These are phyloP conservation scores for Melanophora roralis DNA, from an alignment of 2,888 invertebrate species.

Conservation along the genomic window DNA sequence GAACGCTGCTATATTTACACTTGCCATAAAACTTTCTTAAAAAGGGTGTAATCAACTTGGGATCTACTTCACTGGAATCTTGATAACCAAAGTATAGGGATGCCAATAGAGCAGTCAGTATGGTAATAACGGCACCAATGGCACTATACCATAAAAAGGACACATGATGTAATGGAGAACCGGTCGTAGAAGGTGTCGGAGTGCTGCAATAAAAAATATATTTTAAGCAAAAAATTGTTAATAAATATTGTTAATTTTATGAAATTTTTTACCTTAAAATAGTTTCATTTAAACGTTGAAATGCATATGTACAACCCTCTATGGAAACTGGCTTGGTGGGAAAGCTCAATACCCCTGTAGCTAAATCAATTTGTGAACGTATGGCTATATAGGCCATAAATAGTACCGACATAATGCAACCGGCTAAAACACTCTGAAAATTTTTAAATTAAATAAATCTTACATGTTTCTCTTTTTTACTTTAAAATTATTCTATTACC, in stretches of 20 bases:
- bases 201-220: background rate
- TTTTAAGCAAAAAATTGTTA: background rate
- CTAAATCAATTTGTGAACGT: constrained; percentile 83
- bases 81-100: constrained; percentile 79
- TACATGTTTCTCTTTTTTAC: background rate
- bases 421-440: constrained; percentile 82
- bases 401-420: constrained; percentile 81
- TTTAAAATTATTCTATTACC: constrained; percentile 71
- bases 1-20: constrained; percentile 63
- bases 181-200: background rate
- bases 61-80: constrained; percentile 79
- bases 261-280: constrained; percentile 63
- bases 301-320: constrained; percentile 67
- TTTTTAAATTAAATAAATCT: background rate
- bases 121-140: constrained; percentile 81
- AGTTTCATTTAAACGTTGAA: constrained; percentile 66
- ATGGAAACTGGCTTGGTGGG: constrained; percentile 67
- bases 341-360: constrained; percentile 79
- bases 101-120: constrained; percentile 80
- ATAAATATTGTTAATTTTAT: background rate
- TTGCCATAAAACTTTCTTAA: constrained; percentile 78
- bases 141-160: constrained; percentile 86
- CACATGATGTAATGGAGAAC: constrained; percentile 78
- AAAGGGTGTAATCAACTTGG: constrained; percentile 81
- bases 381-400: constrained; percentile 83